phyloP scores from a whole-genome alignment of 1,140 invertebrate species.

The Chionoecetes opilio region DNA sequence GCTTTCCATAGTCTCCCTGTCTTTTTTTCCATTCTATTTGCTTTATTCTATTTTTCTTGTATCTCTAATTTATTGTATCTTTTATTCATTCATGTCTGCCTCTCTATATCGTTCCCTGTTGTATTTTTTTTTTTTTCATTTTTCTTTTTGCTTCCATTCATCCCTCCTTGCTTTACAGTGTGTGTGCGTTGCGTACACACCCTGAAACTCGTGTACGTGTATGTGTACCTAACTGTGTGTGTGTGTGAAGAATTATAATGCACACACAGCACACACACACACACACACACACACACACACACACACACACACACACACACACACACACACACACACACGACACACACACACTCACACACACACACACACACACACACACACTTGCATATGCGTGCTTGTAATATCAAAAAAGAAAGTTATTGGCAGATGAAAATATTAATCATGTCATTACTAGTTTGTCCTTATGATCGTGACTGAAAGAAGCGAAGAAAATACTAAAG shows the following conservation, averaged over 20 bases:
- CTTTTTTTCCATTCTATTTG: neutral
- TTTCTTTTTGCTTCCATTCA: neutral
- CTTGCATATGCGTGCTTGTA: neutral
- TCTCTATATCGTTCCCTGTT: neutral
- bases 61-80: too few relatives aligned
- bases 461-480: too few relatives aligned
- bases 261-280: too few relatives aligned
- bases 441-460: too few relatives aligned
- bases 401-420: neutral
- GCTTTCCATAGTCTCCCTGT: too few relatives aligned
- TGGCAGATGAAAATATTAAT: too few relatives aligned
- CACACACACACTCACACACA: conserved; percentile 25
- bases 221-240: neutral
- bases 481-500: too few relatives aligned
- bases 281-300: neutral
- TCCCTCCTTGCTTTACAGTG: neutral
- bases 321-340: neutral
- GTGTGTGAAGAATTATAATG: neutral
- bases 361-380: neutral
- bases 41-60: neutral
- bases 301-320: conserved; percentile 27
- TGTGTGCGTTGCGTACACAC: neutral
- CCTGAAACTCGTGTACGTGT: neutral
- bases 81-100: too few relatives aligned
- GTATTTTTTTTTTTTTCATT: neutral